Conservation (phyloP, 92 coral and sea anemone species). For the Palythoa grandis region DNA sequence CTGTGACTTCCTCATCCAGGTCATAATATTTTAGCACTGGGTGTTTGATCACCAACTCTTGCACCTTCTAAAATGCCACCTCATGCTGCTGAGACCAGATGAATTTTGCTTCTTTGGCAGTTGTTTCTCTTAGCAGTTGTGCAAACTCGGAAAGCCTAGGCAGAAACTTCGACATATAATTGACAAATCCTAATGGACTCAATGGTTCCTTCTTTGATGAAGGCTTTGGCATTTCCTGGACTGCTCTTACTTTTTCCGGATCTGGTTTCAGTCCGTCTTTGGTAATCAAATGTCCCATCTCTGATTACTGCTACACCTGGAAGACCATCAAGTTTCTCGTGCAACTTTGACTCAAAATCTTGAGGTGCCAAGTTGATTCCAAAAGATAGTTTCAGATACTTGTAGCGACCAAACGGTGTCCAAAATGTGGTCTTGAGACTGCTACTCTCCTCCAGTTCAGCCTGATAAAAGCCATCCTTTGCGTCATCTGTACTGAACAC, state of each 20-base stretch:
- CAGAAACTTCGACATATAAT: slow-evolving; percentile 30
- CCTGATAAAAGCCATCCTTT: not conserved
- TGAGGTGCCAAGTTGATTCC: not conserved
- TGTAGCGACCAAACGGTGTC: not conserved
- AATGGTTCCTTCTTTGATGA: slow-evolving; percentile 29
- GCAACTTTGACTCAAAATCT: not conserved
- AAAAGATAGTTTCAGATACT: not conserved
- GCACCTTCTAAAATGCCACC: slow-evolving; percentile 31
- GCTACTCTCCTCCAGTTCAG: not conserved
- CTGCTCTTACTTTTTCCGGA: slow-evolving; percentile 40
- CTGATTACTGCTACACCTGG: not conserved
- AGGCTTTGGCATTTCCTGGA: slow-evolving; percentile 43
- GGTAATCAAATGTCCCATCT: slow-evolving; percentile 40
- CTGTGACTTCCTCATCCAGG: not conserved
- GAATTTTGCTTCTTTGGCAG: slow-evolving; percentile 43
- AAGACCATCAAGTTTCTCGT: not conserved
- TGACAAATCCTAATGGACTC: slow-evolving; percentile 41
- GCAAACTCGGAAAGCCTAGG: slow-evolving; percentile 27
- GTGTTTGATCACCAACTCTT: slow-evolving; percentile 39
- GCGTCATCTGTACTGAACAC: not conserved
- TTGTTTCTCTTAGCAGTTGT: slow-evolving; percentile 34
- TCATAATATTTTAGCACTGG: slow-evolving; percentile 37
- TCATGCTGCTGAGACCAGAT: slow-evolving; percentile 55
- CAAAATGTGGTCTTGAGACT: not conserved
- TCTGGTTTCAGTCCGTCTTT: slow-evolving; percentile 30